Percentiles rank a stretch among this genome's conserved stretches.
phyloP scores from a whole-genome alignment of 1,140 invertebrate species.

The Chionoecetes opilio region DNA sequence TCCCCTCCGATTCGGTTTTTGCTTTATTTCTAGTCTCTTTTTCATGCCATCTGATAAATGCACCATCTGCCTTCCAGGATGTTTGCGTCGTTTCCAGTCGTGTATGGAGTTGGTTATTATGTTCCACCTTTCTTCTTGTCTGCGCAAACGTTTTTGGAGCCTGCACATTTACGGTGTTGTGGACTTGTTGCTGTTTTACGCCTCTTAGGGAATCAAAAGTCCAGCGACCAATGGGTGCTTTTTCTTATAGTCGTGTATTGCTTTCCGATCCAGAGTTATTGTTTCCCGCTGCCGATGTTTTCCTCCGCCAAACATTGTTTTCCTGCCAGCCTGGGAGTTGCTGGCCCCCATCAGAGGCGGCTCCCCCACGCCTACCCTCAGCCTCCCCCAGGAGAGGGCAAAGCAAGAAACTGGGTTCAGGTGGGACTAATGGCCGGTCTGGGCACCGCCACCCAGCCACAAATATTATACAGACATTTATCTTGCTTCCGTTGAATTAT shows the following conservation, averaged over 20 bases:
- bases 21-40: neutral
- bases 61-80: neutral
- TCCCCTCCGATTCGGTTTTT: neutral
- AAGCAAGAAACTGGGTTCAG: conserved; percentile 44
- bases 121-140: neutral
- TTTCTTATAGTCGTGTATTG: conserved; percentile 9
- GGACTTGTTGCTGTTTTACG: neutral
- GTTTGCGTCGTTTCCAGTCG: neutral
- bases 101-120: neutral
- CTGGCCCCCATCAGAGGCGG: neutral
- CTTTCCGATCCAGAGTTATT: conserved; percentile 52
- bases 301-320: neutral
- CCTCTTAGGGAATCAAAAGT: neutral
- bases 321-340: neutral
- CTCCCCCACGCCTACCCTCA: neutral
- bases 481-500: conserved; percentile 42
- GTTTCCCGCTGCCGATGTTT: conserved; percentile 38
- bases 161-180: neutral
- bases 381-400: neutral
- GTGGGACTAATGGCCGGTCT: conserved; percentile 38
- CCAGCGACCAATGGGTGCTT: neutral
- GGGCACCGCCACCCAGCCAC: neutral
- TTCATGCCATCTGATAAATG: neutral
- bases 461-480: conserved; percentile 48
- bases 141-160: neutral